Evolutionary conservation across 1,140 invertebrate genomes (phyloP), one percentile per base, ranked within the genome.

Genomic region (Calliphora vicina): DNA sequence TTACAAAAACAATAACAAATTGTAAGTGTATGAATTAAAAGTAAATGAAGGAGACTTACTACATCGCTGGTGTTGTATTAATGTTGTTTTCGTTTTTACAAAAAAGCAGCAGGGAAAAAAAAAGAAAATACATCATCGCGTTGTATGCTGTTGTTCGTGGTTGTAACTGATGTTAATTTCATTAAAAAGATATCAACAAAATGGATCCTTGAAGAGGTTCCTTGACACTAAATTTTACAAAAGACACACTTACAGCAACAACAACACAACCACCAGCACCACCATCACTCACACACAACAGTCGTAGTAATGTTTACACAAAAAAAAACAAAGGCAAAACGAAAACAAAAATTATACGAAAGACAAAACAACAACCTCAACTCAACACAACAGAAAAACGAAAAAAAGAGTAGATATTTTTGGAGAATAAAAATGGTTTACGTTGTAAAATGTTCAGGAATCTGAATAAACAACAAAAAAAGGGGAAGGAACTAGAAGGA

Each of bases 141-240:
- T 67, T 57, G 50, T 57, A n/a, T 57, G 50, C n/a, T 57, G 50
- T 57, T 57, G 50, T 57, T 67, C 23, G 61, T 67, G 61, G 61
- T 23, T 67, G 61, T 23, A 67, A 67, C 61, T 67, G 61, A 67
- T 67, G 61, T 67, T 67, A 67, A 67, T 67, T 67, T 67, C 61
- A 67, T 67, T 67, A 67, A 67, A 67, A 67, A 67, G 61, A 67
- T 67, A 67, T 67, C 61, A 67, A 20, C n/a, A 67, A 67, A 67
- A 67, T 67, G 61, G 20, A 67, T 67, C 61, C 61, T 67, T 67
- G 61, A 67, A 67, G 61, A 67, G 61, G 61, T 67, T 67, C 61
- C 61, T 67, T 67, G 61, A 67, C 61, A 67, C 61, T 25, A 67
- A 67, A 1, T 67, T 35, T 67, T 23, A 23, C 61, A 67, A 67